Evolutionary conservation across 2,113 vertebrate genomes (phyloP).

Genomic region (Paracanthobrama guichenoti): DNA sequence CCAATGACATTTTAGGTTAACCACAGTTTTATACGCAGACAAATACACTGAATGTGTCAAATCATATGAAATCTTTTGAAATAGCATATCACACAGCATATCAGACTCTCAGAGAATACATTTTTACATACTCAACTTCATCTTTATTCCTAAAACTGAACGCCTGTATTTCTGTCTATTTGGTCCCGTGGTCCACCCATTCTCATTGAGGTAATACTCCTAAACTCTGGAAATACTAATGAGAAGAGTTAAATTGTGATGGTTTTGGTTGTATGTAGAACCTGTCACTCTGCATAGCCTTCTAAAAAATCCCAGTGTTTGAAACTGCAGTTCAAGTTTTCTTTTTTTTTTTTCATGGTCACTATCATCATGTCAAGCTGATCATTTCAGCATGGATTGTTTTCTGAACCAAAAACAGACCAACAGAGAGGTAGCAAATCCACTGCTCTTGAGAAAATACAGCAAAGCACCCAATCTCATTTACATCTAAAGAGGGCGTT

Average conservation of each 20-base stretch:
- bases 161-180: neutral
- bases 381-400: conserved; percentile 10
- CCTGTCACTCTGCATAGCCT: neutral
- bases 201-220: neutral
- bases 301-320: neutral
- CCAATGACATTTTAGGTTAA: neutral
- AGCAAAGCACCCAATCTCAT: neutral
- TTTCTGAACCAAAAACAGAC: conserved; percentile 11
- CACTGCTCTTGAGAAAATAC: conserved; percentile 4
- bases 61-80: neutral
- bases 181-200: neutral
- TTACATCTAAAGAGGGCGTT: neutral
- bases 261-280: neutral
- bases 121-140: neutral
- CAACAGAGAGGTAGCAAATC: neutral
- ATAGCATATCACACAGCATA: too few relatives aligned
- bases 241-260: neutral
- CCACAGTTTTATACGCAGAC: neutral
- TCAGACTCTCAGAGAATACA: too few relatives aligned
- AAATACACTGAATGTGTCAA: neutral
- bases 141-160: neutral
- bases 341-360: conserved; percentile 1
- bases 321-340: neutral
- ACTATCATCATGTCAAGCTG: conserved; percentile 4
- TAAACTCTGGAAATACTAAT: neutral